A percentile compares a stretch with the other conserved stretches of the same genome.
Evolutionary conservation across 2,113 vertebrate genomes (phyloP).

Genomic region (Oryzias celebensis): DNA sequence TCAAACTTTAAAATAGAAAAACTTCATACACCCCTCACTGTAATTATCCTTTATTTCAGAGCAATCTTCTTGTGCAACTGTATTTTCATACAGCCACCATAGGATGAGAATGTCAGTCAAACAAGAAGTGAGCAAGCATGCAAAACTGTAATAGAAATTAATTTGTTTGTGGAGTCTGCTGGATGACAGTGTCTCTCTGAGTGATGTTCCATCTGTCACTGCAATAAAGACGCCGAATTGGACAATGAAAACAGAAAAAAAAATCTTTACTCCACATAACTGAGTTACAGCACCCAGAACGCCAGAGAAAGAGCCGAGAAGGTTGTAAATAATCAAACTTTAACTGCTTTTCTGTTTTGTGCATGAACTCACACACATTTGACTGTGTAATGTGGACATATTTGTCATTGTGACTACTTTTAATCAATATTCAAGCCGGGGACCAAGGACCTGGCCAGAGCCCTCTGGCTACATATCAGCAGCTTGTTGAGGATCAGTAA

Average conservation of each 20-base stretch:
- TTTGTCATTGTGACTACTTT: conserved; percentile 2
- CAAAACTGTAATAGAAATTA: conserved; percentile 66
- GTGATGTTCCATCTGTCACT: conserved; percentile 68
- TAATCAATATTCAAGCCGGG: conserved; percentile 56
- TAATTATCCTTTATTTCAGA: conserved; percentile 30
- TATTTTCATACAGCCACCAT: conserved; percentile 27
- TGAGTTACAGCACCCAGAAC: conserved; percentile 41
- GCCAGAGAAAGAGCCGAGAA: conserved; percentile 49
- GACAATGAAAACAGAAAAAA: conserved; percentile 55
- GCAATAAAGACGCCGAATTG: conserved; percentile 56
- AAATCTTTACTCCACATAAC: conserved; percentile 1
- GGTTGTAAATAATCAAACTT: conserved; percentile 52
- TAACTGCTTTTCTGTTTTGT: conserved; percentile 40
- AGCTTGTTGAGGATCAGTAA: conserved; percentile 47
- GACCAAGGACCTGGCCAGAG: conserved; percentile 36
- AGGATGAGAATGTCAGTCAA: conserved; percentile 60
- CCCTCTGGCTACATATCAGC: conserved; percentile 48
- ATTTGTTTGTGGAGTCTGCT: conserved; percentile 66
- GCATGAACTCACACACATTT: conserved; percentile 8
- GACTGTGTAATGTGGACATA: background rate
- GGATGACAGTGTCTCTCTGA: conserved; percentile 58
- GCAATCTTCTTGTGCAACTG: conserved; percentile 12
- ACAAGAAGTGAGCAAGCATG: conserved; percentile 41
- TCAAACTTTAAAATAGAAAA: conserved; percentile 7
- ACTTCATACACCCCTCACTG: conserved; percentile 2